These are phyloP conservation scores for Lithosia quadra DNA, from an alignment of 2,888 invertebrate genomes.

Conservation along the genomic window DNA sequence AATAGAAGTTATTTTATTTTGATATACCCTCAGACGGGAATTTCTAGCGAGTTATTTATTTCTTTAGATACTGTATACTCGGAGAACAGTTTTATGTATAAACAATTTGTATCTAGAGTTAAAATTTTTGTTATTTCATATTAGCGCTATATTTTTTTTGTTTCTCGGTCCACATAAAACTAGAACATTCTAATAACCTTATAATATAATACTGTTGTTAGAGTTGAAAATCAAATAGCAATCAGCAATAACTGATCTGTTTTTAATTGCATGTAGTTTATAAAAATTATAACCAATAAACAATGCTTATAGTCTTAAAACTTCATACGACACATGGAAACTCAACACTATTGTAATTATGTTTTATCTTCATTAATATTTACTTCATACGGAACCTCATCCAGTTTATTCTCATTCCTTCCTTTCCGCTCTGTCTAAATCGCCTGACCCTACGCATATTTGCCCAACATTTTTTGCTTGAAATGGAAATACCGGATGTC, in stretches of 20 bases:
- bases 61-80: constrained; percentile 23
- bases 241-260: too few relatives aligned
- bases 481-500: constrained; percentile 19
- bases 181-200: background rate
- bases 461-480: background rate
- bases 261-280: too few relatives aligned
- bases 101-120: constrained; percentile 17
- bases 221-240: too few relatives aligned
- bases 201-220: too few relatives aligned
- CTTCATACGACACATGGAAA: background rate
- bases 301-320: too few relatives aligned
- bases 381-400: background rate
- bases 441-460: background rate
- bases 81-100: constrained; percentile 17
- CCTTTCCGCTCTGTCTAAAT: background rate
- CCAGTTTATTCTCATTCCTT: background rate
- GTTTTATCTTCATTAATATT: too few relatives aligned
- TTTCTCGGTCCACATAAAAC: background rate
- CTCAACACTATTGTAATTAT: background rate
- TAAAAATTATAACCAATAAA: too few relatives aligned
- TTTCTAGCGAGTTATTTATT: constrained; percentile 29
- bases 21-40: constrained; percentile 1
- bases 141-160: background rate
- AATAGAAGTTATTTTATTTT: constrained; percentile 37
- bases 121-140: background rate